phyloP scores from a whole-genome alignment of 2,888 invertebrate genomes.

The Ectemnius continuus region DNA sequence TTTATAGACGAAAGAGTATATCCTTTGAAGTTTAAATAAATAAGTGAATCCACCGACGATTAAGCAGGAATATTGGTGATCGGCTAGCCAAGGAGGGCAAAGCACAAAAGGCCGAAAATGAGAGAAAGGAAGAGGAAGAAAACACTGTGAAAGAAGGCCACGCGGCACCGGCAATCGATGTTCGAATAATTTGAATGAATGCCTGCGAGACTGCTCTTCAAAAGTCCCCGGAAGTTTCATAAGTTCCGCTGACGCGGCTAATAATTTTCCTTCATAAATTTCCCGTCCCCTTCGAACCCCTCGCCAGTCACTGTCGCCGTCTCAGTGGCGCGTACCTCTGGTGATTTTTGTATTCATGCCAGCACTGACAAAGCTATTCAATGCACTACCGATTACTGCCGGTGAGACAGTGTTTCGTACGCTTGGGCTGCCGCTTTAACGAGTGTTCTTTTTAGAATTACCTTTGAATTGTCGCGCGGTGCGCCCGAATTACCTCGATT shows the following conservation, averaged over 20 bases:
- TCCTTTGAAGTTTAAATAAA: no score
- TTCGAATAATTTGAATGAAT: conserved; percentile 27
- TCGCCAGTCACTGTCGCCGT: neutral
- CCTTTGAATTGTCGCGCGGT: no score
- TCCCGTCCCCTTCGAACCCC: neutral
- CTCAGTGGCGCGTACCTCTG: neutral
- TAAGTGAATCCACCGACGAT: no score
- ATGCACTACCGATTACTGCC: neutral
- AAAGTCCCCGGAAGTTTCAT: conserved; percentile 9
- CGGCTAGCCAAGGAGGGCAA: neutral
- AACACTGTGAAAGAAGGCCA: conserved; percentile 7
- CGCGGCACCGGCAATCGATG: conserved; percentile 15
- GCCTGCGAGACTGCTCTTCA: conserved; percentile 27
- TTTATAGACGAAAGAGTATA: no score
- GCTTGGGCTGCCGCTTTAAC: neutral
- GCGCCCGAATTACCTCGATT: no score
- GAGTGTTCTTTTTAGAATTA: neutral
- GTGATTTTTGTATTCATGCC: neutral
- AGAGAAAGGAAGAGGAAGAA: neutral
- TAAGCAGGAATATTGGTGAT: no score
- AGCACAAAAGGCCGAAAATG: neutral
- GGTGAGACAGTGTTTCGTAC: neutral
- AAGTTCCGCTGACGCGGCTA: conserved; percentile 17
- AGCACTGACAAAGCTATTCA: neutral
- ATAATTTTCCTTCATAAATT: conserved; percentile 12